These are phyloP conservation scores for Peromyscus eremicus DNA, from an alignment of 2,797 vertebrate genomes.

Conservation along the genomic window DNA sequence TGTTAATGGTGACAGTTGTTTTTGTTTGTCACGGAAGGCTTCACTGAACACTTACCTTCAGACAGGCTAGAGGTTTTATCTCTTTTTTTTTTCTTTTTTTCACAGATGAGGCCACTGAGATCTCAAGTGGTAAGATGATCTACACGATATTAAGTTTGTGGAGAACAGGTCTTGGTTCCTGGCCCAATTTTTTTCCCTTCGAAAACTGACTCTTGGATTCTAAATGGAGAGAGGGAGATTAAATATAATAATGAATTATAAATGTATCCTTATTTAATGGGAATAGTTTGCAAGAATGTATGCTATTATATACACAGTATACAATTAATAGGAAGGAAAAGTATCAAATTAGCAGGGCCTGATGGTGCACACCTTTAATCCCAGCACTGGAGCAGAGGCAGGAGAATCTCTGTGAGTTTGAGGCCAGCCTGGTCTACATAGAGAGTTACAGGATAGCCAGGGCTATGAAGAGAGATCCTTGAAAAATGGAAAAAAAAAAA, in stretches of 20 bases:
- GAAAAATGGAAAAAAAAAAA: background rate
- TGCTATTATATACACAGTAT: constrained; percentile 25
- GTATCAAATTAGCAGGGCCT: background rate
- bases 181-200: constrained; percentile 27
- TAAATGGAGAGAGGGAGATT: constrained; percentile 45
- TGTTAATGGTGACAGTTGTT: no score
- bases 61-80: background rate
- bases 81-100: constrained; percentile 3
- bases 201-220: constrained; percentile 58
- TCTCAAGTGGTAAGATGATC: constrained; percentile 44
- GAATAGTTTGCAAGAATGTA: background rate
- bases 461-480: background rate
- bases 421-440: background rate
- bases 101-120: constrained; percentile 64
- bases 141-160: constrained; percentile 21
- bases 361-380: background rate
- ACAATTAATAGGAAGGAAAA: constrained; percentile 43
- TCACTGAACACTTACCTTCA: constrained; percentile 78
- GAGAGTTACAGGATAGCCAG: background rate
- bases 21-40: constrained; percentile 27
- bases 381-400: background rate
- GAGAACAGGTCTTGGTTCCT: constrained; percentile 46
- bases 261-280: constrained; percentile 28
- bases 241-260: constrained; percentile 53
- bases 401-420: background rate